Evolutionary conservation across 1,140 invertebrate genomes (phyloP).

Genomic region (Nixonia krombeini): DNA sequence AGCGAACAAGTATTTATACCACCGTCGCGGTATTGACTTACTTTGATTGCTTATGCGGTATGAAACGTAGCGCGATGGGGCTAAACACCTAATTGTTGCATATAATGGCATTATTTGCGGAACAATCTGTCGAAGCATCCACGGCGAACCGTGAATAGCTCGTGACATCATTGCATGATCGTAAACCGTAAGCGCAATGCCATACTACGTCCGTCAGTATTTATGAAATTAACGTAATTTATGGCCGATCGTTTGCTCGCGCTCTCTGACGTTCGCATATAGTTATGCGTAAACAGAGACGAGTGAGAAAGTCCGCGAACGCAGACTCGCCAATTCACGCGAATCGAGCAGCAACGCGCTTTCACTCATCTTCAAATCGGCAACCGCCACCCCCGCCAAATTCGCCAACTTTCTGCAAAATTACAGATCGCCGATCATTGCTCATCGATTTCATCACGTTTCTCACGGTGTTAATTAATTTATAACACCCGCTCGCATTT

Average conservation of each 20-base stretch:
- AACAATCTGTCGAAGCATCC: constrained; percentile 26
- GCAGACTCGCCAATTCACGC: not conserved
- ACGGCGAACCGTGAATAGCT: constrained; percentile 30
- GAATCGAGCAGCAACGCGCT: constrained; percentile 5
- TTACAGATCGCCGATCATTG: too few relatives aligned
- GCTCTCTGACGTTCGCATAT: not conserved
- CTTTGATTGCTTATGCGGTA: not conserved
- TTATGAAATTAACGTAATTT: constrained; percentile 43
- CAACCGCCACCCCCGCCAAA: too few relatives aligned
- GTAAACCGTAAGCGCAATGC: constrained; percentile 13
- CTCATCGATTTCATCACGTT: too few relatives aligned
- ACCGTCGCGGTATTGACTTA: too few relatives aligned
- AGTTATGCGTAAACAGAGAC: not conserved
- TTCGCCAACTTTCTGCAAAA: too few relatives aligned
- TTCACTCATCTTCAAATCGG: too few relatives aligned
- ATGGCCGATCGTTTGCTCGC: constrained; percentile 13
- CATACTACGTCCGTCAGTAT: constrained; percentile 14
- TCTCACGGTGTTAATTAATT: too few relatives aligned
- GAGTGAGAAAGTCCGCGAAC: not conserved
- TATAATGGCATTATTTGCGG: constrained; percentile 19
- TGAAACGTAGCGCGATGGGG: constrained; percentile 14
- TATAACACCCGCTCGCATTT: too few relatives aligned
- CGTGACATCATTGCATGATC: constrained; percentile 43
- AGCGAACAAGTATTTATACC: too few relatives aligned
- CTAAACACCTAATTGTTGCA: constrained; percentile 17